phyloP scores from a whole-genome alignment of 2,113 vertebrate genomes.

The Monarcha castaneiventris region DNA sequence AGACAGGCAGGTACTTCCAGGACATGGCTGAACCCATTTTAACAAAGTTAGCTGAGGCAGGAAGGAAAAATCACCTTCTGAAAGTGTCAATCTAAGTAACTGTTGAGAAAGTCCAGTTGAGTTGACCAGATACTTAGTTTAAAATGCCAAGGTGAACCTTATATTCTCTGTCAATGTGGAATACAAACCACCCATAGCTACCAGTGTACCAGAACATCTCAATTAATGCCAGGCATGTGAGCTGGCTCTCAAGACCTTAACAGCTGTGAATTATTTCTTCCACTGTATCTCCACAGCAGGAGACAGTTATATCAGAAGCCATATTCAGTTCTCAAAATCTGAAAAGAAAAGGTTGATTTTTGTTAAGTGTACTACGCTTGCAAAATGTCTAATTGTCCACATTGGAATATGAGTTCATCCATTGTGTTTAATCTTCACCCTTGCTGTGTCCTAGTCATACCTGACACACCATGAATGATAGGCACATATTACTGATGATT shows the following conservation, averaged over 20 bases:
- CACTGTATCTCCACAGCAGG: background rate
- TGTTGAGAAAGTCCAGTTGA: background rate
- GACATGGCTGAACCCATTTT: background rate
- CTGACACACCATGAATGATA: background rate
- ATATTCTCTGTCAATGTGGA: background rate
- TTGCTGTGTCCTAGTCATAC: background rate
- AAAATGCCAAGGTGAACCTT: background rate
- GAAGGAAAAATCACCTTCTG: background rate
- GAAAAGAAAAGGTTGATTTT: background rate
- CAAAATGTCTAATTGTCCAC: background rate
- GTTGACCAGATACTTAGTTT: background rate
- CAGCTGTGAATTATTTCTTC: background rate
- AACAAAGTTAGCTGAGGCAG: background rate
- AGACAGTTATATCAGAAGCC: background rate
- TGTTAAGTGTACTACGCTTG: background rate
- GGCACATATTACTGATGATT: background rate
- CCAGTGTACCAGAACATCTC: background rate
- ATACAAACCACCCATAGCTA: background rate
- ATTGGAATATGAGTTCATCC: background rate
- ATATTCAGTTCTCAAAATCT: background rate
- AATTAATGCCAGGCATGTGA: background rate
- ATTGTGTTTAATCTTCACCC: background rate
- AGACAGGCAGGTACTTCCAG: background rate
- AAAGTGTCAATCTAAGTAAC: background rate
- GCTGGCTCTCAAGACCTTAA: background rate